A percentile compares a stretch with the other conserved stretches of the same genome.
Conservation (phyloP, 2,113 vertebrate genomes). For the Hirundichthys speculiger region DNA sequence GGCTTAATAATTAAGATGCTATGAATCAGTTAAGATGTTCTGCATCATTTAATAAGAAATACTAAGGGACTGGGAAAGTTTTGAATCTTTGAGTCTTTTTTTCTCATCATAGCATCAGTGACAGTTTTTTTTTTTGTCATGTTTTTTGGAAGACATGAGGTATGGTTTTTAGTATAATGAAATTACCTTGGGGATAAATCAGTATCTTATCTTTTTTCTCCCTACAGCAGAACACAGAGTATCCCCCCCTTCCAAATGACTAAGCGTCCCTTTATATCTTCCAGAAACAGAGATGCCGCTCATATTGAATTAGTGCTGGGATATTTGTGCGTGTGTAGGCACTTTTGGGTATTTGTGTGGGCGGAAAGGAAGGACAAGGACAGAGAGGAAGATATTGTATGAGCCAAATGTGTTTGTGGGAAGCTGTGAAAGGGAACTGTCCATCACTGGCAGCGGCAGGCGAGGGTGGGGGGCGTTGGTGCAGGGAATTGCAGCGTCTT, state of each 20-base stretch:
- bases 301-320: slow-evolving; percentile 28
- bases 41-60: slow-evolving; percentile 21
- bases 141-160: slow-evolving; percentile 1
- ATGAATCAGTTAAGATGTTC: slow-evolving; percentile 41
- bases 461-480: slow-evolving; percentile 38
- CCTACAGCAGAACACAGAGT: slow-evolving; percentile 28
- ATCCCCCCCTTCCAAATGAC: slow-evolving; percentile 26
- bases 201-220: slow-evolving; percentile 32
- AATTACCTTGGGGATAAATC: slow-evolving; percentile 41
- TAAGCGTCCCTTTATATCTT: slow-evolving; percentile 45
- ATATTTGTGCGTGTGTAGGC: slow-evolving; percentile 10
- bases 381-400: slow-evolving; percentile 13
- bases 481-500: slow-evolving; percentile 37
- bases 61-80: neutral
- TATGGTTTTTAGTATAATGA: slow-evolving; percentile 11
- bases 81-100: neutral
- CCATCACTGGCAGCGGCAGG: slow-evolving; percentile 61
- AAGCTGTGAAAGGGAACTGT: slow-evolving; percentile 49
- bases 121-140: slow-evolving; percentile 4
- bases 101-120: neutral
- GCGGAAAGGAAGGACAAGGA: slow-evolving; percentile 34
- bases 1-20: slow-evolving; percentile 52
- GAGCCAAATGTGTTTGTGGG: slow-evolving; percentile 21
- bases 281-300: slow-evolving; percentile 50
- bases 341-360: slow-evolving; percentile 1